Percentiles rank a stretch among this genome's conserved stretches.
These are phyloP conservation scores for Proteles cristata DNA, from an alignment of 2,113 vertebrate species.

Conservation along the genomic window DNA sequence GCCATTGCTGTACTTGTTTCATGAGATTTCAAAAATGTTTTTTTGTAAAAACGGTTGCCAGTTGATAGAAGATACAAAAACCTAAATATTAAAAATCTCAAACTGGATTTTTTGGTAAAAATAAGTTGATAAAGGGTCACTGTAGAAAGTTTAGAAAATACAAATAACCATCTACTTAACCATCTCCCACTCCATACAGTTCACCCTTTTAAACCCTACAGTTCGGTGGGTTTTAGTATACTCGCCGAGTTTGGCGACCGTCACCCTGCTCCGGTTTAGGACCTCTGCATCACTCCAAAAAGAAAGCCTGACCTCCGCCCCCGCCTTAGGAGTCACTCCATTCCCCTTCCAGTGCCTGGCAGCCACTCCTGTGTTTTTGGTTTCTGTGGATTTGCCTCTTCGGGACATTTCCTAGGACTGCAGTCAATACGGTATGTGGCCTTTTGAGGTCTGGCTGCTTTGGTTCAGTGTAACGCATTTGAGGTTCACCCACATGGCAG, in stretches of 20 bases:
- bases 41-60: not conserved
- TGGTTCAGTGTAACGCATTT: not conserved
- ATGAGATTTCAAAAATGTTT: not conserved
- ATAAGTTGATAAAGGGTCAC: not conserved
- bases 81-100: not conserved
- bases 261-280: not conserved
- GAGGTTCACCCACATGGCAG: not conserved
- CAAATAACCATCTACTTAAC: not conserved
- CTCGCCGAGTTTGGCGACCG: not conserved
- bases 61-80: not conserved
- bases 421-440: too few relatives aligned
- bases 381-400: not conserved
- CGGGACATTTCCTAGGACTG: not conserved
- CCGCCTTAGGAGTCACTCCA: not conserved
- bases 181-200: not conserved
- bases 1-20: not conserved
- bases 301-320: not conserved
- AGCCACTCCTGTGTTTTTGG: not conserved
- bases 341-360: not conserved
- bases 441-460: not conserved
- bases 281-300: not conserved
- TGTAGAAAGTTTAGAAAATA: not conserved
- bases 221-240: not conserved
- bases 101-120: not conserved
- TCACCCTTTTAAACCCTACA: not conserved